Evolutionary conservation across 2,888 invertebrate species (phyloP).

Genomic region (Meta bourneti): DNA sequence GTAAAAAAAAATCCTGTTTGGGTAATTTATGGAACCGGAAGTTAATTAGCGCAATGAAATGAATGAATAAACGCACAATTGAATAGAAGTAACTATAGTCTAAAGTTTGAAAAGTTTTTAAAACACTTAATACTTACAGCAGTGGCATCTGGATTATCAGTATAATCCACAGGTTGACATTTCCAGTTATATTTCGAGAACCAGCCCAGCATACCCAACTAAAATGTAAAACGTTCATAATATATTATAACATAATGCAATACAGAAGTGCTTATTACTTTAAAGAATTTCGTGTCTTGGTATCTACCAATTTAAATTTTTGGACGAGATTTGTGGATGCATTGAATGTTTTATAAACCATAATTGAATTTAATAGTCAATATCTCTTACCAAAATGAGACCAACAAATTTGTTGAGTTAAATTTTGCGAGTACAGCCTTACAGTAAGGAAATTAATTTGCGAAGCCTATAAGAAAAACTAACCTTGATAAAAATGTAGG

Average conservation of each 20-base stretch:
- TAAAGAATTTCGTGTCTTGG: neutral
- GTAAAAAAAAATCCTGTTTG: no score
- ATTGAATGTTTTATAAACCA: no score
- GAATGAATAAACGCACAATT: no score
- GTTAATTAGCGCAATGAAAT: no score
- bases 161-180: conserved; percentile 89
- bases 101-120: no score
- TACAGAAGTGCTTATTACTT: neutral
- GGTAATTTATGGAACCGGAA: no score
- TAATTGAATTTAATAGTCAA: neutral
- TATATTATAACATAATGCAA: neutral
- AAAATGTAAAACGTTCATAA: conserved; percentile 23
- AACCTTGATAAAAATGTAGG: conserved; percentile 76
- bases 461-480: neutral
- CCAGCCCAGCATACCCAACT: conserved; percentile 85
- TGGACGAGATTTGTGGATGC: no score
- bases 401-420: neutral
- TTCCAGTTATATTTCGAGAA: conserved; percentile 93
- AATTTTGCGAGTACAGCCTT: neutral
- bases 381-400: neutral
- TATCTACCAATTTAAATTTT: neutral
- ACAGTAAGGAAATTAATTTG: neutral
- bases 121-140: conserved; percentile 85
- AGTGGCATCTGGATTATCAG: conserved; percentile 84
- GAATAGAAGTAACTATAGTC: no score